phyloP scores from a whole-genome alignment of 2,888 invertebrate genomes.

The Eupithecia centaureata region DNA sequence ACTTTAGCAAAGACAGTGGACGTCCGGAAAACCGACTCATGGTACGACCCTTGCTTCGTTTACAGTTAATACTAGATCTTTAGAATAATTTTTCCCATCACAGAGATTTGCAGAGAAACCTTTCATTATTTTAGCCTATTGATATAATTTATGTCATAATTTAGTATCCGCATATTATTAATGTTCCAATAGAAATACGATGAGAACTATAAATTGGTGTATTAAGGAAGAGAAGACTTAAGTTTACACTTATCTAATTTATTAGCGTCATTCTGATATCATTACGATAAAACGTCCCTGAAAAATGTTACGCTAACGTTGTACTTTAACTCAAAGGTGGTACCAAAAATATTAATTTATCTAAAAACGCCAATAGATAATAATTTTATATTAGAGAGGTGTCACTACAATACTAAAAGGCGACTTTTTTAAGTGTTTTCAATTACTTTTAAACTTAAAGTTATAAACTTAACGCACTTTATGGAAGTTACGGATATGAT shows the following conservation, averaged over 20 bases:
- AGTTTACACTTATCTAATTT: constrained; percentile 73
- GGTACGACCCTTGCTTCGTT: constrained; percentile 66
- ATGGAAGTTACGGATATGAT: constrained; percentile 76
- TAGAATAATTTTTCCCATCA: constrained; percentile 81
- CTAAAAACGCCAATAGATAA: constrained; percentile 74
- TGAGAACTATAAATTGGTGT: constrained; percentile 73
- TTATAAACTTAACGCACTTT: constrained; percentile 73
- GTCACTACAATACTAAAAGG: constrained; percentile 74
- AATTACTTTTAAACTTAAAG: constrained; percentile 74
- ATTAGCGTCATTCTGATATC: constrained; percentile 75
- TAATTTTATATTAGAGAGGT: constrained; percentile 69
- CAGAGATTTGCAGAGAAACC: constrained; percentile 80
- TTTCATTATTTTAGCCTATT: constrained; percentile 73
- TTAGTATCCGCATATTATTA: constrained; percentile 72
- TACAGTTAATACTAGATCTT: constrained; percentile 80
- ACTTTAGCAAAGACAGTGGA: constrained; percentile 30
- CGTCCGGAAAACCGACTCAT: constrained; percentile 49
- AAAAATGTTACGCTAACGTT: constrained; percentile 77
- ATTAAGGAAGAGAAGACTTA: constrained; percentile 78
- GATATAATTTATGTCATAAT: constrained; percentile 77
- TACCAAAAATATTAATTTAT: constrained; percentile 79
- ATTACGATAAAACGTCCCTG: constrained; percentile 75
- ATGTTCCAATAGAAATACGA: constrained; percentile 74
- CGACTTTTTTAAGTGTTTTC: constrained; percentile 61
- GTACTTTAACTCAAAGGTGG: constrained; percentile 84